These are phyloP conservation scores for Argyrosomus regius DNA, from an alignment of 2,797 vertebrate genomes.

Conservation along the genomic window DNA sequence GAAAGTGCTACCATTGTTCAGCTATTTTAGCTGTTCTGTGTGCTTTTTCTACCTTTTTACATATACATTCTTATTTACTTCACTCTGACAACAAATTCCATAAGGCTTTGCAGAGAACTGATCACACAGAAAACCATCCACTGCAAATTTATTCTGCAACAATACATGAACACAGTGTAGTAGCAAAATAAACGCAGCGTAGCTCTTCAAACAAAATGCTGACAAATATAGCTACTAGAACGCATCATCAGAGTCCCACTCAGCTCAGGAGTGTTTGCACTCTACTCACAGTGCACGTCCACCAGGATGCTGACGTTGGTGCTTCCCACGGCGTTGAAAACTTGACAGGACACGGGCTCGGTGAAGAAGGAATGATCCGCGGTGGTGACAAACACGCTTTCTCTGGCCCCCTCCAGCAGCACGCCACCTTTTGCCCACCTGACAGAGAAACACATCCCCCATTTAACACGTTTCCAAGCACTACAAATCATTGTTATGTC, in stretches of 20 bases:
- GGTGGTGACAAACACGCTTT: slow-evolving; percentile 91
- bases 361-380: slow-evolving; percentile 97
- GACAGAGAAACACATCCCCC: slow-evolving; percentile 20
- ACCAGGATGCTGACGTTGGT: slow-evolving; percentile 98
- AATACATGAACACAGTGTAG: not conserved
- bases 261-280: slow-evolving; percentile 16
- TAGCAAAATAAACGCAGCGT: slow-evolving; percentile 3
- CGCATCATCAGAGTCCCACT: slow-evolving; percentile 8
- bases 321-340: slow-evolving; percentile 95
- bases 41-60: not conserved
- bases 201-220: slow-evolving; percentile 11
- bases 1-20: too few species aligned
- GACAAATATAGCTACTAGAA: not conserved
- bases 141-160: not conserved
- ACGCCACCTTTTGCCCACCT: slow-evolving; percentile 97
- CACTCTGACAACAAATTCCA: not conserved
- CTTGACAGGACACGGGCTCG: slow-evolving; percentile 95
- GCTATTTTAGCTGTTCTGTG: not conserved
- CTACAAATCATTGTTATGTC: slow-evolving; percentile 20
- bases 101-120: not conserved
- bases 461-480: not conserved
- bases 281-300: slow-evolving; percentile 94
- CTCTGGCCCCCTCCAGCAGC: slow-evolving; percentile 91
- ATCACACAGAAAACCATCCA: not conserved
- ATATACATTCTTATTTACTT: not conserved